phyloP scores from a whole-genome alignment of 2,888 invertebrate species.

The Tenodera sinensis region DNA sequence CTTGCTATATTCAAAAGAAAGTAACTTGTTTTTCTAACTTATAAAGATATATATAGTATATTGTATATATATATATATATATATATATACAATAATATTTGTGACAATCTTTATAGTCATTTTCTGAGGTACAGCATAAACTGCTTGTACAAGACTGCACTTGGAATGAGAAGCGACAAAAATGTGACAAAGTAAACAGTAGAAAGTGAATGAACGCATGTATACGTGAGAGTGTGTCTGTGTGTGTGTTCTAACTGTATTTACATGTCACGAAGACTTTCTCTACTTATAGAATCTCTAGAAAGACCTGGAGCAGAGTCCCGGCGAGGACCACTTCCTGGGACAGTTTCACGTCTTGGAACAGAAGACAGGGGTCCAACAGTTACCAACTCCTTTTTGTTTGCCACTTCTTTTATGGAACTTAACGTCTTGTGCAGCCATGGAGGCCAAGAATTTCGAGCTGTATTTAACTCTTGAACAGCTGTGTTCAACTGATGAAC shows the following conservation, averaged over 20 bases:
- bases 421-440: conserved; percentile 92
- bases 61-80: too few species aligned
- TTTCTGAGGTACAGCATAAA: not conserved
- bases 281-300: conserved; percentile 41
- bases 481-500: conserved; percentile 85
- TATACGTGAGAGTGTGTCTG: not conserved
- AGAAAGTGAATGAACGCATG: not conserved
- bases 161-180: not conserved
- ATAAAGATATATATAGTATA: not conserved
- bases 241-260: not conserved
- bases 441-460: conserved; percentile 76
- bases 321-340: conserved; percentile 18
- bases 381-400: conserved; percentile 24
- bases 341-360: not conserved
- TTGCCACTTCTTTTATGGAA: conserved; percentile 51
- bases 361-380: not conserved
- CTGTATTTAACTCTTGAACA: conserved; percentile 69
- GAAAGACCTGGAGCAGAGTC: conserved; percentile 30
- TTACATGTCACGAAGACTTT: conserved; percentile 41
- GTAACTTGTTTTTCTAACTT: not conserved
- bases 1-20: not conserved
- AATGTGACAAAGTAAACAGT: not conserved
- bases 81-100: not conserved
- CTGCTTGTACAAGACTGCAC: not conserved
- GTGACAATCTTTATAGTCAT: not conserved